Evolutionary conservation across 2,888 invertebrate species (phyloP), one percentile per base, ranked within the genome.

Genomic region (Drosophila subquinaria): DNA sequence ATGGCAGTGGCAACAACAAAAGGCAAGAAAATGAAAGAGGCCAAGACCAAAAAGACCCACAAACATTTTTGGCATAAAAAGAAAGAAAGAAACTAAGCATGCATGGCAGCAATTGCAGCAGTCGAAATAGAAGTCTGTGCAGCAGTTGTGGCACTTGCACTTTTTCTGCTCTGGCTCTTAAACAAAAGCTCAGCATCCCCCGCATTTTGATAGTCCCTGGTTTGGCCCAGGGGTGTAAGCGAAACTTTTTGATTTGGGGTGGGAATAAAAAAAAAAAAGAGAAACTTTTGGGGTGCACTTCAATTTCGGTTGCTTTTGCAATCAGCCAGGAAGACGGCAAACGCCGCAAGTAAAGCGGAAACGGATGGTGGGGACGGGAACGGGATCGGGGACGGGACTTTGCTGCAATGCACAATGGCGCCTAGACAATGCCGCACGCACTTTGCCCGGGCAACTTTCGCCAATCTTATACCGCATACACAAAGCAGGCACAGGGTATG

Each of bases 301-400:
- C 88, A 88, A 88, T 85, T 84, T 84, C 65, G 89, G 88, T 76
- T 89, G 88, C 74, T 85, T 48, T 74, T 76, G 84, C 84, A 84
- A 84, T 84, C 84, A 84, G 86, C 53, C 75, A 74, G 74, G 70
- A 69, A 65, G 80, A 66, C 13, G 66, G 55, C 62, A 76, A 87
- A 89, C 79, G 89, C 89, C 82, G 89, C 89, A 89, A 84, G 83
- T 73, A 76, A 89, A 72, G 82, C 85, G 85, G 82, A 84, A 87
- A 89, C 61, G 67, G 52, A 67, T 10, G 47, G 43, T 51, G 36
- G 36, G 27, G 10, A 15, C 15, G 8, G 30, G 8, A 8, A 30
- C 27, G 35, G 36, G 20, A 8, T 13, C 15, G 30, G 30, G 8
- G 8, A 30, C 27, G 30, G 30, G 30, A 8, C 30, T 4, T 13